Base-by-base conservation (phyloP, 2,113 vertebrate species). In the Centropus bengalensis region DNA sequence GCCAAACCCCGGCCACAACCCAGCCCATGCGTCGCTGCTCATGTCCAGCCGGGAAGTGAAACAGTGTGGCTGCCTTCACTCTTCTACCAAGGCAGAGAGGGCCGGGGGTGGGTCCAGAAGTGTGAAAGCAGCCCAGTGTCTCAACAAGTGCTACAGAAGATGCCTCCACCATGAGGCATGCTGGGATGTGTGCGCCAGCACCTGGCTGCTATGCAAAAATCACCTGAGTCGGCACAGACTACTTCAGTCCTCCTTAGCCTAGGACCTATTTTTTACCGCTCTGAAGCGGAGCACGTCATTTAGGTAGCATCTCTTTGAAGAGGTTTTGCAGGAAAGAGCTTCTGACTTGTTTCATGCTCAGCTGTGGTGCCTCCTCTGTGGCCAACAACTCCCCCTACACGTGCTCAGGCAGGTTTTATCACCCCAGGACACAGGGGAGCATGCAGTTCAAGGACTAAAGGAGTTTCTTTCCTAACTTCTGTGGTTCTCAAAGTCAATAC, bases 11-110 rank as follows among this genome's bases (percentile, higher is more conserved):
- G 3, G 13, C 56, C 5, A 4, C 0, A 1, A 88, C 49, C 15
- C 79, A 69, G 67, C n/a, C 54, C 51, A 68, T 0, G 0, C 0
- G 2, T 14, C 82, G 59, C 40, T 10, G 6, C 45, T 9, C 66
- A 45, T 30, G 10, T 24, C 58, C 30, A 14, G 36, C 58, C 36
- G 64, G 36, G 15, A 63, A 67, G 14, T 15, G 36, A 19, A 73
- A 89, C 16, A 27, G 15, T 7, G 42, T 71, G 14, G 26, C 54
- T 9, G n/a, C 40, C 32, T 66, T 71, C 62, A 16, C 27, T 47
- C 60, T 75, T 71, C 28, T 76, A n/a, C 19, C 62, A 60, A 15
- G 11, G 15, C 38, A 93, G 23, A 20, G 51, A 71, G 56, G 42
- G n/a, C 44, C 30, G 21, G 42, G 47, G 47, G 33, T 10, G 27